These are phyloP conservation scores for Polyommatus icarus DNA, from an alignment of 2,888 invertebrate genomes.

Conservation along the genomic window DNA sequence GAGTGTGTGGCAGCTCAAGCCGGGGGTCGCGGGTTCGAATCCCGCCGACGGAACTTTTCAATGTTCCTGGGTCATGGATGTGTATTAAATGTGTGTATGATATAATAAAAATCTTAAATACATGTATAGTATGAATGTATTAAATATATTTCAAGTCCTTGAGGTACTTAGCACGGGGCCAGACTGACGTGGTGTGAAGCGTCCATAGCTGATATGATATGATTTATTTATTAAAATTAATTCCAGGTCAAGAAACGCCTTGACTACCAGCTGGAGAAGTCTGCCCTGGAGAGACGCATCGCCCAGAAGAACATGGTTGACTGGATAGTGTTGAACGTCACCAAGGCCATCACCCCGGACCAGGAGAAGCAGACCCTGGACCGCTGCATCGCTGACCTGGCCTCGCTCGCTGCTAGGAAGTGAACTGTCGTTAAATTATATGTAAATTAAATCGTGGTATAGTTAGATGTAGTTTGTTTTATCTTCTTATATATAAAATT, in stretches of 20 bases:
- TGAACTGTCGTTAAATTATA: conserved; percentile 45
- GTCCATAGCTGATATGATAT: no score
- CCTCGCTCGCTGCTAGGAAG: conserved; percentile 77
- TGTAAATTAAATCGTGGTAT: conserved; percentile 41
- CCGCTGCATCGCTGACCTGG: conserved; percentile 92
- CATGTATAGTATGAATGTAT: no score
- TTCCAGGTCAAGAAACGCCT: conserved; percentile 88
- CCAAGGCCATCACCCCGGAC: conserved; percentile 93
- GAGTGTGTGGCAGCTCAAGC: no score
- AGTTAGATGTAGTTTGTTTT: conserved; percentile 32
- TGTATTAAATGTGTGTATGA: no score
- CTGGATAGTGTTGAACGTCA: conserved; percentile 93
- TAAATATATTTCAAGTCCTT: no score
- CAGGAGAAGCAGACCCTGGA: conserved; percentile 95
- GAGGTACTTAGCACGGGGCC: no score
- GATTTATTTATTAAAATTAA: neutral
- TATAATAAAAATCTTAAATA: no score
- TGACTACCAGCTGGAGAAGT: conserved; percentile 95
- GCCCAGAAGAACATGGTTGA: conserved; percentile 96
- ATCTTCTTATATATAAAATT: no score
- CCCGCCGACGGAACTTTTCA: no score
- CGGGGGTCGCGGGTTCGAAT: no score
- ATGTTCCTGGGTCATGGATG: no score
- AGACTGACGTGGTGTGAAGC: no score
- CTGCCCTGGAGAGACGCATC: conserved; percentile 89